Base-by-base conservation (phyloP, 2,113 vertebrate species). In the Trichomycterus rosablanca region DNA sequence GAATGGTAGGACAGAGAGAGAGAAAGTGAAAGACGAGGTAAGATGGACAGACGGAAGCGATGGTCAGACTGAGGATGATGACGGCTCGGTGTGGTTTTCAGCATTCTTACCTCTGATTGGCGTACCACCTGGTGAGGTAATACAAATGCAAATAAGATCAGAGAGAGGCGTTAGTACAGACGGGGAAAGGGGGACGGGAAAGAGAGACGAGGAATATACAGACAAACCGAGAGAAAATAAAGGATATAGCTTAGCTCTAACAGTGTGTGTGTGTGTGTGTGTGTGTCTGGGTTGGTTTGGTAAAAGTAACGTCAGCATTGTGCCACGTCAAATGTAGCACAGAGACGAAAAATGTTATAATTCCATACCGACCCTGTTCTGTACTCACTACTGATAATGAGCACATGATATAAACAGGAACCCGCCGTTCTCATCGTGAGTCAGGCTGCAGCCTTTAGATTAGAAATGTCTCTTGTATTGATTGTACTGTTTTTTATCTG, bases 41-140 rank as follows among this genome's bases (percentile, higher is more conserved):
- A 4, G 9, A 35, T 8, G 9, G 34, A 40, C 11, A 40, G 37
- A 40, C 10, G n/a, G 14, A 40, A 40, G 37, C 37, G n/a, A 40
- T 40, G 37, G 12, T n/a, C 12, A n/a, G 15, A 40, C 37, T 15
- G 37, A 40, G 77, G 71, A 72, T 74, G 72, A 89, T 88, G 88
- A 68, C 80, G 84, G 87, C 71, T 49, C 86, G 87, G 37, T n/a
- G n/a, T 5, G 37, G 81, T 83, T 86, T 82, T 87, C 82, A 86
- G 91, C 93, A 93, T 94, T 95, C 95, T 98, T 98, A 98, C 95
- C 95, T 98, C 94, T 89, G 89, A 98, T 96, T 86, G 94, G 94
- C 89, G 95, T 97, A 95, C 95, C 95, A 96, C 95, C 95, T 98
- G 94, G 93, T 85, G 92, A 97, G 93, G 93, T 97, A 92, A 94